phyloP scores from a whole-genome alignment of 2,888 invertebrate species.

The Metallyticus violacea region DNA sequence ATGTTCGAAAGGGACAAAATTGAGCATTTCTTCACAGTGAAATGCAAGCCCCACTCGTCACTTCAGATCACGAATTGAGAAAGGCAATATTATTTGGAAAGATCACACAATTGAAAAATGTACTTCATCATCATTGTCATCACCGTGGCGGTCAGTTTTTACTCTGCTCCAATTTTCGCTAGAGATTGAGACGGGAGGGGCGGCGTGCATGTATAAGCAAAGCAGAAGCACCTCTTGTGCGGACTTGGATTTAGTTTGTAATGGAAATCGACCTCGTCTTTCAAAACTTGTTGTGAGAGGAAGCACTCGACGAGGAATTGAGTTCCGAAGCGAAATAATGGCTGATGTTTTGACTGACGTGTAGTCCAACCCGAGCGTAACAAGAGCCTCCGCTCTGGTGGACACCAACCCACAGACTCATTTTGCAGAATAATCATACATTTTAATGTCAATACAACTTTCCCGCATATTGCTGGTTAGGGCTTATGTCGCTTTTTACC shows the following conservation, averaged over 20 bases:
- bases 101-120: neutral
- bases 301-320: neutral
- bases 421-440: neutral
- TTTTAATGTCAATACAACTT: neutral
- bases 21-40: neutral
- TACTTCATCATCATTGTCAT: neutral
- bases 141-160: neutral
- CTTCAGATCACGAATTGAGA: neutral
- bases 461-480: too few species aligned
- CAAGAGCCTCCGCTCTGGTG: too few species aligned
- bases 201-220: neutral
- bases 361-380: neutral
- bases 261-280: conserved; percentile 1
- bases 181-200: neutral
- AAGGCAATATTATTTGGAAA: neutral
- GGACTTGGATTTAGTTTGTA: neutral
- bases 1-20: too few species aligned
- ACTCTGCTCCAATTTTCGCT: neutral
- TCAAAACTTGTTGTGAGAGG: neutral
- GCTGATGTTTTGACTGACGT: neutral
- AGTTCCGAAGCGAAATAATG: neutral
- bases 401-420: neutral
- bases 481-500: too few species aligned
- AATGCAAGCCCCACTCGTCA: neutral
- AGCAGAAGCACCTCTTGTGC: neutral